Base-by-base conservation (phyloP, 1,140 invertebrate genomes). In the Drosophila littoralis region DNA sequence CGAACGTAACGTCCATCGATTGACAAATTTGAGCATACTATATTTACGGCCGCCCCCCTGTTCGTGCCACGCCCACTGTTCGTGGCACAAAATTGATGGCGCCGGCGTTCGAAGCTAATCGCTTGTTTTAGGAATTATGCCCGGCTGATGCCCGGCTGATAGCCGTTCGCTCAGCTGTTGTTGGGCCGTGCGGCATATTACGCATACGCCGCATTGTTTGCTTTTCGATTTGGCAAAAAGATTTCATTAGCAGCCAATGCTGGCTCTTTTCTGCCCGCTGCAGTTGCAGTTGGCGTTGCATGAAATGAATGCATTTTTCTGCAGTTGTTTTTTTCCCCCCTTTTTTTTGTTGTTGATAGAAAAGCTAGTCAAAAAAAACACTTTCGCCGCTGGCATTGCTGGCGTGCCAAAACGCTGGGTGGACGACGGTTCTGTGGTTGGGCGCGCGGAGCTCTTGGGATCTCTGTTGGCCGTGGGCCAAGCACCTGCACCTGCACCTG, bases 311-410 rank as follows among this genome's bases (percentile, higher is more conserved):
- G 63, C 64, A 86, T 70, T 78, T 84, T 67, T 33, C 57, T 17
- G 66, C 52, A 13, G 2, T 52, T 12, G 36, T 2, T 32, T 40
- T n/a, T 28, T 42, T 50, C 45, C 28, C 15, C 1, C 12, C 15
- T 36, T 46, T 59, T 10, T 15, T 8, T 7, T 32, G 22, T 10
- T 7, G 7, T n/a, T 7, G 13, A 33, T 46, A 32, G 2, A 33
- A 35, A 33, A 46, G 45, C 4, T 12, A 35, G 46, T n/a, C n/a
- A n/a, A n/a, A n/a, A 46, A 52, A 79, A 88, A 77, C 82, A 88
- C 83, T 86, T 86, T 86, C 83, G 78, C 77, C 54, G 63, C 48
- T 88, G 83, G 69, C 83, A 86, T 86, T 88, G 83, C 54, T 83
- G 10, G 48, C 52, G 66, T 86, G 76, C 83, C 82, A 64, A 40